Base-by-base conservation (phyloP, 1,140 invertebrate species). In the Drosophila sp. region DNA sequence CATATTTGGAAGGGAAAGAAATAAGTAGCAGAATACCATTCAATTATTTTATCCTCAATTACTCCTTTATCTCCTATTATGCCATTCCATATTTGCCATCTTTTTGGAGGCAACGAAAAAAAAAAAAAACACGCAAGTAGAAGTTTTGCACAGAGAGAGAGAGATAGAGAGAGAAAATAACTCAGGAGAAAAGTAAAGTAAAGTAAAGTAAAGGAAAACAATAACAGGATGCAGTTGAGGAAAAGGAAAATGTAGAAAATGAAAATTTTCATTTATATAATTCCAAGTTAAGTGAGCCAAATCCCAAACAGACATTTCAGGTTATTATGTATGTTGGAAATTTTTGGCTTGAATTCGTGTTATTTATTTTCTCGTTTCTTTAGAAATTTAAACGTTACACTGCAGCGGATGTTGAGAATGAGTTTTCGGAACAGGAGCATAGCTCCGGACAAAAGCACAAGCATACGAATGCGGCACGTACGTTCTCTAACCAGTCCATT, bases 311-410 rank as follows among this genome's bases (percentile, higher is more conserved):
- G 44, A 50, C 44, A 27, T 50, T 50, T 50, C 23, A 27, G 23
- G 4, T 50, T 50, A 50, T 50, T 50, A 50, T 27, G 7, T 23
- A 5, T 23, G n/a, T 44, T 17, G 8, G 27, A 27, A 33, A n/a
- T 25, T 50, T 8, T 30, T 54, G 25, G 10, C 4, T 64, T 11
- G 23, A 64, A 44, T 60, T 11, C 17, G 57, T 78, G 40, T 76
- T 29, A 60, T 61, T 77, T 65, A 47, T 66, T 65, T 44, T 65
- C 55, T 70, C 40, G 70, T 60, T 61, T 11, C 62, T 17, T 17
- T 17, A 92, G 91, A 92, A 91, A 83, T 91, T 91, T 71, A 92
- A 92, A 57, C 90, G 91, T 55, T 91, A 92, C 44, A 91, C 90
- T 17, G 78, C 90, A 7, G 83, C 90, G 7, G 91, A 92, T 61